Percentiles rank a stretch among this genome's conserved stretches.
Evolutionary conservation across 2,797 vertebrate species (phyloP).

Genomic region (Adrianichthys oophorus): DNA sequence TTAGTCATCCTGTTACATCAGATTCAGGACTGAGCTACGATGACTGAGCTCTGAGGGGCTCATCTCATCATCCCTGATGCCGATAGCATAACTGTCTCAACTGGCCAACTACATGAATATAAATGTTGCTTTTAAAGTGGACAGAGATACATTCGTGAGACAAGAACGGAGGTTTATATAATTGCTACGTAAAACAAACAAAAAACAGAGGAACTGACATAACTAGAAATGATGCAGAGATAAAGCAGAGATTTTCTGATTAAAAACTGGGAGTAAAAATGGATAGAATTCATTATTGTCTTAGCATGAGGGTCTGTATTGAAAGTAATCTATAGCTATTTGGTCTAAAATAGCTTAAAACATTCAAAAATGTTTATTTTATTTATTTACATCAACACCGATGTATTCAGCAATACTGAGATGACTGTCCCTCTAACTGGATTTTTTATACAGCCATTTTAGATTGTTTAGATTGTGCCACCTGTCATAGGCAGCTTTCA

Average conservation of each 20-base stretch:
- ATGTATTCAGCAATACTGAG: no score
- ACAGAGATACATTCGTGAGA: conserved; percentile 26
- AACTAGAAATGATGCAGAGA: not conserved
- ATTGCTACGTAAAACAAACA: not conserved
- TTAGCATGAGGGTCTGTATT: no score
- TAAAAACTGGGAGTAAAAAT: no score
- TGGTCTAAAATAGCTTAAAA: not conserved
- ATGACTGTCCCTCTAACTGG: no score
- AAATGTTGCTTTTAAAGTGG: conserved; percentile 33
- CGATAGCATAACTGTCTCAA: conserved; percentile 41
- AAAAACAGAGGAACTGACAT: not conserved
- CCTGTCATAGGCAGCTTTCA: conserved; percentile 21
- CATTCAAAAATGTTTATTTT: not conserved
- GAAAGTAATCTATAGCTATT: no score
- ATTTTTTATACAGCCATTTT: conserved; percentile 46
- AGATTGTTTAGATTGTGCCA: conserved; percentile 41
- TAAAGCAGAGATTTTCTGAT: no score
- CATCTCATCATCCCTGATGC: conserved; percentile 56
- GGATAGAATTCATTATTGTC: no score
- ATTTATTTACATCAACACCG: no score
- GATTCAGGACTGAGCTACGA: conserved; percentile 74
- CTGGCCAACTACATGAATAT: conserved; percentile 24
- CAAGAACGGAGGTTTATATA: conserved; percentile 1
- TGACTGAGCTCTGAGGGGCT: conserved; percentile 69
- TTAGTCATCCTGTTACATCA: conserved; percentile 80